phyloP scores from a whole-genome alignment of 2,888 invertebrate species.

The Stegana nigrithorax region DNA sequence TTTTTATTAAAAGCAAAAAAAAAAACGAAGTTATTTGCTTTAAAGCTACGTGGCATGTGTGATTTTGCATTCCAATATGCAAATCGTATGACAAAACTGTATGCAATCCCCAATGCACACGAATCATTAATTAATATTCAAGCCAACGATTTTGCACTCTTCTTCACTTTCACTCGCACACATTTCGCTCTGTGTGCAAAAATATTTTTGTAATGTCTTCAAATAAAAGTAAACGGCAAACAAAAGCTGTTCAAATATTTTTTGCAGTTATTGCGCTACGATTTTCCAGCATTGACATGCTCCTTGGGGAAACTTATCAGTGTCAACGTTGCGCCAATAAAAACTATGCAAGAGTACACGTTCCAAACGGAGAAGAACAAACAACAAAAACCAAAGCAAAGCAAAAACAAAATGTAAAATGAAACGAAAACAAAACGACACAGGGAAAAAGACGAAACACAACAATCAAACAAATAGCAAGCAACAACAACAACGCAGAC shows the following conservation, averaged over 20 bases:
- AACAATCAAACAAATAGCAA: constrained; percentile 61
- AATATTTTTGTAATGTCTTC: constrained; percentile 12
- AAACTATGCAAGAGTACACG: constrained; percentile 55
- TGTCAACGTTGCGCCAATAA: constrained; percentile 61
- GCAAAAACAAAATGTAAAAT: background rate
- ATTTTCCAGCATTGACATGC: constrained; percentile 18
- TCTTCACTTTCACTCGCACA: too few relatives aligned
- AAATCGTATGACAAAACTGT: too few relatives aligned
- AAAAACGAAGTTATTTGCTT: too few relatives aligned
- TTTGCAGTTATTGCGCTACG: background rate
- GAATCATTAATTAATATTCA: too few relatives aligned
- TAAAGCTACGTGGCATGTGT: too few relatives aligned
- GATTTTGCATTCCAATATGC: too few relatives aligned
- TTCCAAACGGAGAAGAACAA: background rate
- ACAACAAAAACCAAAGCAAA: background rate
- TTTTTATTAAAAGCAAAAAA: too few relatives aligned
- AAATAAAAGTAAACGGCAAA: constrained; percentile 16
- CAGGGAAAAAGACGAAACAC: background rate
- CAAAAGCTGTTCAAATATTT: background rate
- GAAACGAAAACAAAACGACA: background rate
- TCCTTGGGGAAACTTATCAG: constrained; percentile 56
- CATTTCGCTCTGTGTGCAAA: too few relatives aligned
- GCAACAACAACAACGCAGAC: constrained; percentile 26
- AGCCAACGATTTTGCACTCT: too few relatives aligned
- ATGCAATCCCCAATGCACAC: too few relatives aligned